phyloP scores from a whole-genome alignment of 2,888 invertebrate genomes.

The Steinernema scapterisci region DNA sequence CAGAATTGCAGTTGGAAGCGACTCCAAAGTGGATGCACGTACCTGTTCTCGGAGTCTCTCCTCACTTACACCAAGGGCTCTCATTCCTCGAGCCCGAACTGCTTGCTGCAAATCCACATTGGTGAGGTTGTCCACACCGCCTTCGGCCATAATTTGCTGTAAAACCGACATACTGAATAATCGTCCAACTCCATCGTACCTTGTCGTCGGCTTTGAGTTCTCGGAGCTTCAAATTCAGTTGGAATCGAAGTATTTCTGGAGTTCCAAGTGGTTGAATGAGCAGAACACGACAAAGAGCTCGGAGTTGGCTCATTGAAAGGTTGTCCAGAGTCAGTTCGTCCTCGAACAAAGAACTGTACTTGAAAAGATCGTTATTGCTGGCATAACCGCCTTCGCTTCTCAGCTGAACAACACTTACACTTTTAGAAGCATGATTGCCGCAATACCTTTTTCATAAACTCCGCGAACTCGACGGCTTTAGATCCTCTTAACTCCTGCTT shows the following conservation, averaged over 20 bases:
- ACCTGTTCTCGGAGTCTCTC: conserved; percentile 80
- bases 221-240: conserved; percentile 88
- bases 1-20: too few relatives aligned
- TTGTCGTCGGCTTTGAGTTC: conserved; percentile 89
- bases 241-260: conserved; percentile 87
- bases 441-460: conserved; percentile 80
- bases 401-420: conserved; percentile 69
- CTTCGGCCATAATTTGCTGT: conserved; percentile 90
- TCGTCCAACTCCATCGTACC: conserved; percentile 68
- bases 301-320: conserved; percentile 83
- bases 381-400: conserved; percentile 80
- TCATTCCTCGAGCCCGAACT: conserved; percentile 91
- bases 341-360: conserved; percentile 78
- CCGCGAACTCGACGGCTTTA: conserved; percentile 84
- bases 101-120: conserved; percentile 89
- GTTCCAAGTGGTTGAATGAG: conserved; percentile 83
- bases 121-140: conserved; percentile 86
- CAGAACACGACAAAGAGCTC: conserved; percentile 88
- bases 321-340: conserved; percentile 98
- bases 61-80: conserved; percentile 91
- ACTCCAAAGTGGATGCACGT: not conserved
- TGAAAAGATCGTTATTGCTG: conserved; percentile 87
- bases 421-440: too few relatives aligned
- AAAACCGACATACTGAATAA: conserved; percentile 35
- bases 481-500: conserved; percentile 67